Base-by-base conservation (phyloP, 2,797 vertebrate genomes). In the Scolopax bukidnonensis region DNA sequence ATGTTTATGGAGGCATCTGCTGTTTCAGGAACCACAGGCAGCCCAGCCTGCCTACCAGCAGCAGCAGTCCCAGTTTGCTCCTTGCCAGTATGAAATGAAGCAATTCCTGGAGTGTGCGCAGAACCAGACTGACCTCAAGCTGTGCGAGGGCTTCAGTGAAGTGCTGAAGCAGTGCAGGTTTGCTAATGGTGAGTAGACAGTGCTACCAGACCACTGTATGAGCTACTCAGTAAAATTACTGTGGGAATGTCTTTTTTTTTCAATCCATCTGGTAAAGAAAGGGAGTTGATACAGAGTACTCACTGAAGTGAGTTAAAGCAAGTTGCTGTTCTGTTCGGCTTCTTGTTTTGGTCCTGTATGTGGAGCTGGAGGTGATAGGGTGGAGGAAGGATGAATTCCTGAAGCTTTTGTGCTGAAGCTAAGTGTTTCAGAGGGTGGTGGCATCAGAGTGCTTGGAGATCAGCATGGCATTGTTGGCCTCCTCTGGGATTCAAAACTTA, bases 81-180 rank as follows among this genome's bases (percentile, higher is more conserved):
- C 98, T 45, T 99, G 99, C 95, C 98, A 98, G 50, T 99, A 99
- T 2, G 99, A 99, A 91, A 98, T 99, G 32, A 99, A 98, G 77
- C 99, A 99, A 70, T 99, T 99, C 86, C 95, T 99, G 11, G 99
- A 99, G 71, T 99, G 99, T 65, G 99, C 99, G 10, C 99, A 99
- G 98, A 99, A 98, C 93, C 99, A 99, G 98, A 97, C 98, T 3
- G 99, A 99, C 97, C 94, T 98, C 48, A 99, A 99, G 75, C 98
- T 99, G 45, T 99, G 99, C 0, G 99, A 99, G 95, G 99, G 99
- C 75, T 99, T 99, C 98, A 98, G 98, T 0, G 99, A 99, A 65
- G 99, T 99, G 28, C 98, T 99, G 82, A 99, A 99, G 97, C 98
- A 99, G 89, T 99, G 99, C 98, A 98, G 97, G 96, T 98, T 98